phyloP scores from a whole-genome alignment of 2,113 vertebrate species.

The Podilymbus podiceps region DNA sequence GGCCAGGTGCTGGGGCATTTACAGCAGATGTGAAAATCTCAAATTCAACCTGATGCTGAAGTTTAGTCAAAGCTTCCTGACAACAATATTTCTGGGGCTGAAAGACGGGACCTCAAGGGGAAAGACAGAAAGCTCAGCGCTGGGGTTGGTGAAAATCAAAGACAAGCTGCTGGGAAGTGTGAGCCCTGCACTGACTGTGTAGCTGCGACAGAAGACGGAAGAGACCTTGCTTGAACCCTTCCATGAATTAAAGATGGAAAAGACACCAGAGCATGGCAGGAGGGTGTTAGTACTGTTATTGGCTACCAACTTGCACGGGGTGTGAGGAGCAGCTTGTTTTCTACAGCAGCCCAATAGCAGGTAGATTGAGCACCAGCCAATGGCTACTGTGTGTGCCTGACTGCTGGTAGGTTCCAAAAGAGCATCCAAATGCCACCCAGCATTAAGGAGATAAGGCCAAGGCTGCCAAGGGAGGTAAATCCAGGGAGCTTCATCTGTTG shows the following conservation, averaged over 20 bases:
- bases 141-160: not conserved
- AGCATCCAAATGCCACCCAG: slow-evolving; percentile 15
- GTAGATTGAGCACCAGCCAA: not conserved
- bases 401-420: not conserved
- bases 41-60: not conserved
- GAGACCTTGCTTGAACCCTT: not conserved
- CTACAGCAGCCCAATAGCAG: not conserved
- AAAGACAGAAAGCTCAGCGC: not conserved
- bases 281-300: not conserved
- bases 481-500: not conserved
- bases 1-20: not conserved
- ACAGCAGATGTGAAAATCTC: not conserved
- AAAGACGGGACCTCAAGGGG: not conserved
- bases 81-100: not conserved
- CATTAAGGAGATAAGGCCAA: not conserved
- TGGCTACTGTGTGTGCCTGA: not conserved
- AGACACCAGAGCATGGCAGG: not conserved
- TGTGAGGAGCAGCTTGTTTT: not conserved
- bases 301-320: not conserved
- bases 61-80: not conserved
- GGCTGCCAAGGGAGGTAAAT: not conserved
- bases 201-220: not conserved
- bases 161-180: not conserved
- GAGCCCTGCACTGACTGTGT: rapidly evolving
- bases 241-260: not conserved